Evolutionary conservation across 2,888 invertebrate species (phyloP), one percentile per base, ranked within the genome.

Genomic region (Lithosia quadra): DNA sequence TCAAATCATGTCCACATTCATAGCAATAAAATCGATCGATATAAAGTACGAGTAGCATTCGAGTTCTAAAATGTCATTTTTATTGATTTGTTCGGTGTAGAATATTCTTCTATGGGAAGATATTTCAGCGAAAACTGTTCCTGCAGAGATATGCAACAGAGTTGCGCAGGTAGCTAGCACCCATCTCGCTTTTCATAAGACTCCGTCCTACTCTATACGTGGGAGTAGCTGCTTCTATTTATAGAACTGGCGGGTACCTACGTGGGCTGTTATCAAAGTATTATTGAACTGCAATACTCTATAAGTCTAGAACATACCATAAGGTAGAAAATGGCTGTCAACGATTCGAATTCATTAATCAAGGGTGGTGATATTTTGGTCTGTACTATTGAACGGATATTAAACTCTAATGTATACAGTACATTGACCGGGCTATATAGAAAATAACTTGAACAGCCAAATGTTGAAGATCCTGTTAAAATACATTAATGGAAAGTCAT

Each of bases 141-240:
- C 59, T 73, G 57, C 53, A 65, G 66, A 73, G 58, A 70, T 65
- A 69, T 66, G 62, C 73, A 72, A 63, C 60, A 65, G 60, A 69
- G 61, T 68, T 73, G 63, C 72, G 71, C 69, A 78, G 73, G 74
- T 72, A 65, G 57, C 28, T 36, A 55, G 15, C 22, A 49, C 33
- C 69, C 65, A 49, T 77, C 75, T 68, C 69, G 55, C 66, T 75
- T 60, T 61, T 43, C 36, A 22, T 68, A 73, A 80, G 74, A 58
- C 21, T 70, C 72, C 63, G 57, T 84, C 85, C 73, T 79, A 74
- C 76, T 83, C 83, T 66, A 9, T 43, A 74, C 76, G 81, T 82
- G 71, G 84, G 84, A 84, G 86, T 80, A 86, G 86, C 85, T 88
- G 78, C 62, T 78, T 82, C 88, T 90, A 89, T 87, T 86, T 89